Conservation (phyloP, 2,888 invertebrate genomes). For the Apodemia duryi region DNA sequence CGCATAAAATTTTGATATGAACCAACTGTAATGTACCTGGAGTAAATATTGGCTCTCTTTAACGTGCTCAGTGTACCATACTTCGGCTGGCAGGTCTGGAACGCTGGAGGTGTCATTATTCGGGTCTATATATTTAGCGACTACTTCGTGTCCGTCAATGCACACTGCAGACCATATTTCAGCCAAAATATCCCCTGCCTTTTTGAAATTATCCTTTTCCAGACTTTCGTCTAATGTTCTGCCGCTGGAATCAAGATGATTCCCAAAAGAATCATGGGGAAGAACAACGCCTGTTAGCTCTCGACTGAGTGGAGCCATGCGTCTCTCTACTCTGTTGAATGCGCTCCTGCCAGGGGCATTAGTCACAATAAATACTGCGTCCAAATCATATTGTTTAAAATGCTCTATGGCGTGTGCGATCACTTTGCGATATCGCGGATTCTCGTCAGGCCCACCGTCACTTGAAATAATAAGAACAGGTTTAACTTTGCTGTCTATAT, state of each 20-base stretch:
- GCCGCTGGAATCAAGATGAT: too few relatives aligned
- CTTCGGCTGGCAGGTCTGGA: constrained; percentile 25
- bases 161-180: constrained; percentile 35
- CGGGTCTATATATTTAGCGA: constrained; percentile 14
- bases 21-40: constrained; percentile 17
- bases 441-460: constrained; percentile 38
- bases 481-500: constrained; percentile 31
- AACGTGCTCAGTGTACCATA: constrained; percentile 32
- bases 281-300: constrained; percentile 33
- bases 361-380: constrained; percentile 33
- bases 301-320: constrained; percentile 36
- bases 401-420: constrained; percentile 33
- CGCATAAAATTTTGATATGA: constrained; percentile 10
- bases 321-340: constrained; percentile 33
- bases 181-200: too few relatives aligned
- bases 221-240: too few relatives aligned
- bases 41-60: constrained; percentile 34
- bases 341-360: constrained; percentile 37
- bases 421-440: constrained; percentile 34
- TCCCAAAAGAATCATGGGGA: too few relatives aligned
- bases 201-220: too few relatives aligned
- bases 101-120: constrained; percentile 19
- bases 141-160: constrained; percentile 30
- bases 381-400: constrained; percentile 27
- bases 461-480: constrained; percentile 34